Evolutionary conservation across 2,888 invertebrate species (phyloP).

Genomic region (Clusia tigrina): DNA sequence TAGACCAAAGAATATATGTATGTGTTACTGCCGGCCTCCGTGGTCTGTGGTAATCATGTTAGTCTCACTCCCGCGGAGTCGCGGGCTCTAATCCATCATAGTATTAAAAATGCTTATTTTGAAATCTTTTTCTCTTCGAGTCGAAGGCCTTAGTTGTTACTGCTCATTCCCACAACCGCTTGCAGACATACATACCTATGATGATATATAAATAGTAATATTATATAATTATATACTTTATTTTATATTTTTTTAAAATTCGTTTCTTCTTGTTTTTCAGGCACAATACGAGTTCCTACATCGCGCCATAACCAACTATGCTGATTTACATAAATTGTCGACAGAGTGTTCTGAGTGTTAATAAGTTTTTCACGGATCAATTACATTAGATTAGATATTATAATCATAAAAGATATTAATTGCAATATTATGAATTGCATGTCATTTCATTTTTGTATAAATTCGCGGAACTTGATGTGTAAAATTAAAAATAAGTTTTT

Average conservation of each 20-base stretch:
- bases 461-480: conserved; percentile 21
- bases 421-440: conserved; percentile 27
- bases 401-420: conserved; percentile 24
- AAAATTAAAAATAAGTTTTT: conserved; percentile 32
- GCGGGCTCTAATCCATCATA: too few species aligned
- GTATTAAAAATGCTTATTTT: too few species aligned
- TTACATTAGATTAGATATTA: conserved; percentile 30
- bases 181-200: too few species aligned
- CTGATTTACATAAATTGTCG: conserved; percentile 81
- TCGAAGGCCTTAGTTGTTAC: too few species aligned
- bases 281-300: conserved; percentile 93
- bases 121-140: too few species aligned
- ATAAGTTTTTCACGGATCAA: conserved; percentile 32
- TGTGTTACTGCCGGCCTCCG: too few species aligned
- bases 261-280: conserved; percentile 65
- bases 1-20: too few species aligned
- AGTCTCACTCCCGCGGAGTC: too few species aligned
- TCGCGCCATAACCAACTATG: conserved; percentile 89
- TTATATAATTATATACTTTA: too few species aligned
- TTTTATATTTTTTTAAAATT: neutral
- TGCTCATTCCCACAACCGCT: too few species aligned
- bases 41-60: too few species aligned
- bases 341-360: conserved; percentile 51
- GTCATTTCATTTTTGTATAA: conserved; percentile 29
- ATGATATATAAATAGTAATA: too few species aligned